Base-by-base conservation (phyloP, 2,888 invertebrate genomes). In the Drosophila nigritarsus region DNA sequence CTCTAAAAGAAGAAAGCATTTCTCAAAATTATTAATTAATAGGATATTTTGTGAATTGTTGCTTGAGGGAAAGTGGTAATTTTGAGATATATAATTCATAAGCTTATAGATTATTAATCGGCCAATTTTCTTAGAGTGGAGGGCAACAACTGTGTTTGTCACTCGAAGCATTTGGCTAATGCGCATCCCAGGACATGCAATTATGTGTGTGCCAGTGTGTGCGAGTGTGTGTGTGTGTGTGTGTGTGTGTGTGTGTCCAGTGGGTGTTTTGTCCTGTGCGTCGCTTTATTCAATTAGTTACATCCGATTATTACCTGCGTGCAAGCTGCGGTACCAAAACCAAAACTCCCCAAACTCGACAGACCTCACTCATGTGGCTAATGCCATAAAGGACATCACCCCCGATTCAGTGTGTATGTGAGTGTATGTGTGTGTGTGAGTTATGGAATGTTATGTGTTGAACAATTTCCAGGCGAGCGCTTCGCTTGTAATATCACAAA, bases 241-340 rank as follows among this genome's bases (percentile, higher is more conserved):
- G n/a, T n/a, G 50, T 59, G 61, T 64, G 65, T 63, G 15, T 48
- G 34, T 34, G 20, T 27, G 60, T 71, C 62, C 59, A 15, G 45
- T 45, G 45, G 45, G 45, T 42, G 63, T 67, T 72, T 61, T 79
- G 73, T 83, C 79, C 79, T 73, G 69, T 81, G 79, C 81, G 89
- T 85, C 87, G 87, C 76, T 86, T 87, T 90, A 87, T 87, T 87
- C 87, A 87, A 87, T 87, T 87, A 87, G 87, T 81, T 77, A 86
- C 89, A 87, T 87, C 90, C 89, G 90, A 89, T 87, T 87, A 87
- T 87, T 87, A 87, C 87, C 87, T 87, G 90, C 81, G 83, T 77
- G 67, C 65, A 69, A 73, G 55, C 50, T 61, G 49, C 50, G 36
- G 65, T 59, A 56, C 40, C 65, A 36, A 48, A n/a, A 48, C 45